phyloP scores from a whole-genome alignment of 2,113 vertebrate genomes.

The Periophthalmodon schlosseri region DNA sequence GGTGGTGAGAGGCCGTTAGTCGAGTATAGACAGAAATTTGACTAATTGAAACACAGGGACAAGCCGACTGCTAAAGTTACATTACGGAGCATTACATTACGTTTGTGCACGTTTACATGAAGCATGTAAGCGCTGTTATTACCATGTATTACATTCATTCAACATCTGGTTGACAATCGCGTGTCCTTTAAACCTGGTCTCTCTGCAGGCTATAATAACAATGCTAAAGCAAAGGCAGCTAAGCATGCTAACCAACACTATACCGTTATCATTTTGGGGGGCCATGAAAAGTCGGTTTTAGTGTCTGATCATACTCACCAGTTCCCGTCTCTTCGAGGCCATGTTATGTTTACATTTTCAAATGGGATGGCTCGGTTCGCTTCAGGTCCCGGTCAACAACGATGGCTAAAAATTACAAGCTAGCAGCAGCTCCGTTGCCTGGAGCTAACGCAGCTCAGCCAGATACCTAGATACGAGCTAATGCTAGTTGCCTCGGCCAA shows the following conservation, averaged over 20 bases:
- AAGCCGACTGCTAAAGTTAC: too few relatives aligned
- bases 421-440: constrained; percentile 24
- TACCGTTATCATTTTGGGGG: constrained; percentile 14
- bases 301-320: constrained; percentile 49
- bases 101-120: not conserved
- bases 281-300: constrained; percentile 4
- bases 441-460: constrained; percentile 30
- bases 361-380: not conserved
- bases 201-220: constrained; percentile 57
- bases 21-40: too few relatives aligned
- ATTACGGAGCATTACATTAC: too few relatives aligned
- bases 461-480: constrained; percentile 17
- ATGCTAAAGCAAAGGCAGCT: constrained; percentile 37
- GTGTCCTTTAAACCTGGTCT: not conserved
- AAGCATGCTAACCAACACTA: constrained; percentile 18
- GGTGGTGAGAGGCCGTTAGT: too few relatives aligned
- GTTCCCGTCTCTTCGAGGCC: constrained; percentile 63
- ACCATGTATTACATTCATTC: not conserved
- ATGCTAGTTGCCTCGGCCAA: constrained; percentile 16
- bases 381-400: not conserved
- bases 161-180: not conserved
- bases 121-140: too few relatives aligned
- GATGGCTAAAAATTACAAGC: constrained; percentile 12
- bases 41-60: too few relatives aligned
- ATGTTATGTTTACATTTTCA: constrained; percentile 66